Conservation (phyloP, 2,888 invertebrate species). For the Ceriagrion tenellum region DNA sequence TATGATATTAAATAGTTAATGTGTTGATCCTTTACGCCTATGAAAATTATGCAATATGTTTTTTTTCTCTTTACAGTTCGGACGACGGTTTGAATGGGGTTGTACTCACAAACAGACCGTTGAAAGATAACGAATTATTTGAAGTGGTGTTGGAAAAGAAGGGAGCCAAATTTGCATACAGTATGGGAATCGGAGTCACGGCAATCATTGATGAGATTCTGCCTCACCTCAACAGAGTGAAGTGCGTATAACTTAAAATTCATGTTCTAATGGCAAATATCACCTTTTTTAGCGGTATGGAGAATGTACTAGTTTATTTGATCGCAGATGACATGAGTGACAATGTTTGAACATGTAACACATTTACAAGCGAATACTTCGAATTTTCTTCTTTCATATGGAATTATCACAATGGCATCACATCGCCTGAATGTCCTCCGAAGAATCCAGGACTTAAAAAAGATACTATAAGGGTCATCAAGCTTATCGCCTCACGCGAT, state of each 20-base stretch:
- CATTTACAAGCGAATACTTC: too few relatives aligned
- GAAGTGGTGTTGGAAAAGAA: slow-evolving; percentile 27
- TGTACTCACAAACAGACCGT: slow-evolving; percentile 12
- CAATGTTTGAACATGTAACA: background rate
- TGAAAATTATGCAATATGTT: background rate
- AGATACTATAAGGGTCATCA: too few relatives aligned
- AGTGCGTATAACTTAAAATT: background rate
- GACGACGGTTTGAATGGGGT: slow-evolving; percentile 2
- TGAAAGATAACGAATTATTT: slow-evolving; percentile 19
- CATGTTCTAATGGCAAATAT: background rate
- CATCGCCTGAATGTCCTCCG: too few relatives aligned
- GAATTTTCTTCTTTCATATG: too few relatives aligned
- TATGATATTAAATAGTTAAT: too few relatives aligned
- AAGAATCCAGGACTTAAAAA: too few relatives aligned
- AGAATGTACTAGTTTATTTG: too few relatives aligned
- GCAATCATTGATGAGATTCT: background rate
- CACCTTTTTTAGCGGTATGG: too few relatives aligned
- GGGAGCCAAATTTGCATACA: background rate
- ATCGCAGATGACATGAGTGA: background rate
- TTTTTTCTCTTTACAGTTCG: background rate
- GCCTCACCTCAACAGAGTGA: slow-evolving; percentile 25
- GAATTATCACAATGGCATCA: too few relatives aligned
- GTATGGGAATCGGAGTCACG: slow-evolving; percentile 23
- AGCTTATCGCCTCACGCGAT: too few relatives aligned
- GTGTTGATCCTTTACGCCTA: too few relatives aligned